A percentile compares a stretch with the other conserved stretches of the same genome.
phyloP scores from a whole-genome alignment of 64 coral and sea anemone genomes.

The Porites australiensis region DNA sequence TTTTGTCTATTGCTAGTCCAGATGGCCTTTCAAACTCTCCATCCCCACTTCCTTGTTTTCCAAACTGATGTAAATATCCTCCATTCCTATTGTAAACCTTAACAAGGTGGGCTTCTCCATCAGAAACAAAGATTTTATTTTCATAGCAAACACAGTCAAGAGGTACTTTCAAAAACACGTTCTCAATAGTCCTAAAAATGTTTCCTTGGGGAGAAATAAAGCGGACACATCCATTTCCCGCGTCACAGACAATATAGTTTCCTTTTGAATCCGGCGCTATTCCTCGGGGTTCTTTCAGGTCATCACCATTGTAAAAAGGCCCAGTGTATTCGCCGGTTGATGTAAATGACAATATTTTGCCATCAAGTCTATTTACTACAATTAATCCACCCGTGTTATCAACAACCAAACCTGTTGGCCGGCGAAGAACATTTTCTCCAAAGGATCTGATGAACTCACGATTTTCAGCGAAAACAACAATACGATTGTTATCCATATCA shows the following conservation, averaged over 20 bases:
- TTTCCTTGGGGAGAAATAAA: background rate
- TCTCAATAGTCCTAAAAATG: background rate
- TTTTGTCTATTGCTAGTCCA: constrained; percentile 51
- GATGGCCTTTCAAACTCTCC: constrained; percentile 7
- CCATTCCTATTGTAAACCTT: background rate
- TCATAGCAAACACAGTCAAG: background rate
- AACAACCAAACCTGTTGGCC: background rate
- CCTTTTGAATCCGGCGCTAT: background rate
- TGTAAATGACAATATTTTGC: background rate
- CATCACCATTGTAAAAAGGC: too few species aligned
- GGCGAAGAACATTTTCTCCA: background rate
- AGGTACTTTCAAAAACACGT: background rate
- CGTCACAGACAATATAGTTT: constrained; percentile 12
- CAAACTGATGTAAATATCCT: background rate
- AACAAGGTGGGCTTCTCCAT: background rate
- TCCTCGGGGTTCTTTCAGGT: background rate
- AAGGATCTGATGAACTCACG: background rate
- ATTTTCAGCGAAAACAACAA: background rate
- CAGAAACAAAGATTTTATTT: background rate
- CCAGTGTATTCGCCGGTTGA: background rate
- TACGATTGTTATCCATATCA: background rate
- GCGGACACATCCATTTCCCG: background rate
- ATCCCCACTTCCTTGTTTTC: background rate
- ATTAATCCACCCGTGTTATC: background rate
- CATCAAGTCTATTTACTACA: background rate